Base-by-base conservation (phyloP, 2,797 vertebrate species). In the Paratrypauchen microcephalus region DNA sequence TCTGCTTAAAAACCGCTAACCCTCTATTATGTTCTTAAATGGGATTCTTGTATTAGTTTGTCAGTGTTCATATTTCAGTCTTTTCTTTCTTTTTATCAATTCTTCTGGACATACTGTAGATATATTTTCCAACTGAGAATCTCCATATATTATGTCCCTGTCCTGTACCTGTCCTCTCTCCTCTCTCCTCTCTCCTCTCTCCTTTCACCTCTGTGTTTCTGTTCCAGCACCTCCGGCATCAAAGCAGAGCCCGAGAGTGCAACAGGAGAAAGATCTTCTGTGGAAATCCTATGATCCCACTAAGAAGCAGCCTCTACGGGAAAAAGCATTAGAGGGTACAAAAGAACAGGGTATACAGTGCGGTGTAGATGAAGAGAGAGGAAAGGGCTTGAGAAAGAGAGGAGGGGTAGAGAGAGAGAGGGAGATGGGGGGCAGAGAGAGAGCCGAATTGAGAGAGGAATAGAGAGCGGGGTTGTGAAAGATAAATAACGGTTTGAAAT, bases 171-270 rank as follows among this genome's bases (percentile, higher is more conserved):
- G 55, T 57, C 13, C 13, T n/a, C 24, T 2, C 13, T 57, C 1
- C 18, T 23, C 12, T n/a, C n/a, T n/a, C 12, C 23, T 1, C 12
- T 56, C 1, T 16, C 4, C 1, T 8, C 26, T 28, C 1, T 12
- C 15, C 6, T 83, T 85, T 77, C 73, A 72, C 72, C 76, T 32
- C 9, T 52, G 32, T 64, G 61, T 60, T 61, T 74, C 50, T 74
- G 56, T 73, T 70, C 71, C 62, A 41, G 63, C 21, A 26, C 75
- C 64, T 78, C 55, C 67, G 50, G 67, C 63, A 75, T 68, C 69
- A 69, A 74, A 80, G 65, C 55, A 32, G 74, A 71, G 47, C 65
- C 23, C 64, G 69, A 70, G 59, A 48, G 52, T 11, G 12, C n/a
- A 59, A 56, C 55, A 47, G 65, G 54, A 55, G 54, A 30, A 55